A percentile compares a stretch with the other conserved stretches of the same genome.
phyloP scores from a whole-genome alignment of 1,140 invertebrate species.

The Gryllus bimaculatus region DNA sequence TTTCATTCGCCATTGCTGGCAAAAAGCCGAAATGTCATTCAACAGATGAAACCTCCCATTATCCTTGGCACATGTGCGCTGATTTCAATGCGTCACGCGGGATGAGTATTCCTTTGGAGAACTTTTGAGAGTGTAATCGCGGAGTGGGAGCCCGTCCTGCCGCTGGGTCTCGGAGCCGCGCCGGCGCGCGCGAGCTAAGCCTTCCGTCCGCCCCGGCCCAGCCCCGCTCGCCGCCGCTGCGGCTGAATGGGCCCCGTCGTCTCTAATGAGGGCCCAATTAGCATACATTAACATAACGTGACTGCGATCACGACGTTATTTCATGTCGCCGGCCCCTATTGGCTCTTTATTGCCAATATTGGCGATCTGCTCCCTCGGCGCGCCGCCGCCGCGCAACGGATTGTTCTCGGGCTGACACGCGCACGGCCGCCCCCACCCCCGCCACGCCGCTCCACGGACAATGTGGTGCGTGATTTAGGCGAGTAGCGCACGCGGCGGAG shows the following conservation, averaged over 20 bases:
- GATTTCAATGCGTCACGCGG: no score
- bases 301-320: not conserved
- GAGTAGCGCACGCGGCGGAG: no score
- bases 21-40: no score
- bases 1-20: no score
- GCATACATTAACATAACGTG: slow-evolving; percentile 4
- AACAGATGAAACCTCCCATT: no score
- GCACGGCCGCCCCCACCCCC: no score
- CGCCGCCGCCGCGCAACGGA: not conserved
- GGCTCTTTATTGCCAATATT: not conserved
- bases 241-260: not conserved
- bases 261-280: not conserved
- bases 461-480: not conserved
- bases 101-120: no score
- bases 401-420: not conserved
- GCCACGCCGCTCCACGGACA: not conserved
- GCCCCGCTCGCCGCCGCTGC: no score
- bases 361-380: not conserved
- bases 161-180: no score
- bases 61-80: no score
- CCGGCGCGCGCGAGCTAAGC: not conserved
- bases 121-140: no score
- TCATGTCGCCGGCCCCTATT: not conserved
- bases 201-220: not conserved
- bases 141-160: no score